Evolutionary conservation across 2,888 invertebrate genomes (phyloP), one percentile per base, ranked within the genome.

Genomic region (Leucania comma): DNA sequence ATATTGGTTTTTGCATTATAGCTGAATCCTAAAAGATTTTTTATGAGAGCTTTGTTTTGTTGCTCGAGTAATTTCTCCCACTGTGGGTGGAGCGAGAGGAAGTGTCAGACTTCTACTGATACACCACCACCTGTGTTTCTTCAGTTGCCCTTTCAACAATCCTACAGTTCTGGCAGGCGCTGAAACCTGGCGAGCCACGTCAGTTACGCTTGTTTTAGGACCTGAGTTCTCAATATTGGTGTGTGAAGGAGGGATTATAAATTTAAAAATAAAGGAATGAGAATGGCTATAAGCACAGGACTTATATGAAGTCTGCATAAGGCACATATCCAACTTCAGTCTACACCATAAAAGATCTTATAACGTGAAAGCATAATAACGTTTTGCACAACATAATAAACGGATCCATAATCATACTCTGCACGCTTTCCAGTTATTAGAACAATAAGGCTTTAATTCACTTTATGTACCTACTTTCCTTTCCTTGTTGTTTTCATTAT

Each of bases 381-480:
- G 8, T 58, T 68, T 72, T 51, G 46, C 54, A 68, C 17, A 58
- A 35, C 24, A 54, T 71, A 60, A 73, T 77, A 71, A 78, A 56
- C 72, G 60, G 24, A 56, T 50, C n/a, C 61, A 71, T 78, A 77
- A 71, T 74, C 54, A 56, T 50, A 48, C 46, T 59, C 24, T 54
- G 63, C 57, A 72, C 64, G 63, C 53, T 72, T 46, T 22, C n/a
- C 48, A 20, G 50, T 80, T 61, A 74, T 61, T 59, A 69, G 46
- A 76, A 70, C 61, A 70, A 71, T 63, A 69, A 63, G 59, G 61
- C 50, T 64, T 59, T 62, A 65, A 62, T 75, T 76, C 51, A 63
- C 61, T 35, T 56, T 63, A 38, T 20, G 26, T 65, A 38, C 46
- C 20, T 46, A 46, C 35, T 35, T 54, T 17, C 10, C 22, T 57